Percentiles rank a stretch among this genome's conserved stretches.
These are phyloP conservation scores for Barbus barbus DNA, from an alignment of 2,113 vertebrate genomes.

Conservation along the genomic window DNA sequence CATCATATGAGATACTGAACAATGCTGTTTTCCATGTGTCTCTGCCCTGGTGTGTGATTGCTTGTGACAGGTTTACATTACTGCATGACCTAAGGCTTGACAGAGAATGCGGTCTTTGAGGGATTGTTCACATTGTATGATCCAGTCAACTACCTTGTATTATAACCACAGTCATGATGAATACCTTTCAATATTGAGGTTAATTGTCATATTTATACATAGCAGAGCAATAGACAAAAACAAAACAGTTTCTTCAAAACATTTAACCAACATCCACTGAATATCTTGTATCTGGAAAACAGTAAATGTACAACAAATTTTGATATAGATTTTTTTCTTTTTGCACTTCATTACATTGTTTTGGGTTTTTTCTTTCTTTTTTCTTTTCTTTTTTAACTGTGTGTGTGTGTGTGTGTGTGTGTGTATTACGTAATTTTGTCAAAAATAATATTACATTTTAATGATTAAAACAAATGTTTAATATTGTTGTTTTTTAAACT, in stretches of 20 bases:
- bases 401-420: too few relatives aligned
- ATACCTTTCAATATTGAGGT: not conserved
- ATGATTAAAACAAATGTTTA: too few relatives aligned
- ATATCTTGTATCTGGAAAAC: not conserved
- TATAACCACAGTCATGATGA: not conserved
- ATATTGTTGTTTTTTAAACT: too few relatives aligned
- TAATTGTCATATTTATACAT: not conserved
- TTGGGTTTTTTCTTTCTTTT: too few relatives aligned
- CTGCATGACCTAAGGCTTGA: not conserved
- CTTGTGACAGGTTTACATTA: constrained; percentile 50
- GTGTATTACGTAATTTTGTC: not conserved
- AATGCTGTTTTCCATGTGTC: constrained; percentile 25
- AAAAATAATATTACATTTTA: not conserved
- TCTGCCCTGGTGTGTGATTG: constrained; percentile 28
- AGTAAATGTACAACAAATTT: not conserved
- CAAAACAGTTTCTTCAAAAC: not conserved
- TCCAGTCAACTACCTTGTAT: not conserved
- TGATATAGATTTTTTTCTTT: too few relatives aligned
- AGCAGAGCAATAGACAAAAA: not conserved
- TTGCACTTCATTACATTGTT: too few relatives aligned
- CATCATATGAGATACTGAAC: constrained; percentile 8
- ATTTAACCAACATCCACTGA: not conserved
- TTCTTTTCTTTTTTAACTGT: too few relatives aligned
- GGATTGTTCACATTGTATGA: not conserved
- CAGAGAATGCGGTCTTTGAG: not conserved